phyloP scores from a whole-genome alignment of 2,888 invertebrate genomes.

The Eristalis intricaria region DNA sequence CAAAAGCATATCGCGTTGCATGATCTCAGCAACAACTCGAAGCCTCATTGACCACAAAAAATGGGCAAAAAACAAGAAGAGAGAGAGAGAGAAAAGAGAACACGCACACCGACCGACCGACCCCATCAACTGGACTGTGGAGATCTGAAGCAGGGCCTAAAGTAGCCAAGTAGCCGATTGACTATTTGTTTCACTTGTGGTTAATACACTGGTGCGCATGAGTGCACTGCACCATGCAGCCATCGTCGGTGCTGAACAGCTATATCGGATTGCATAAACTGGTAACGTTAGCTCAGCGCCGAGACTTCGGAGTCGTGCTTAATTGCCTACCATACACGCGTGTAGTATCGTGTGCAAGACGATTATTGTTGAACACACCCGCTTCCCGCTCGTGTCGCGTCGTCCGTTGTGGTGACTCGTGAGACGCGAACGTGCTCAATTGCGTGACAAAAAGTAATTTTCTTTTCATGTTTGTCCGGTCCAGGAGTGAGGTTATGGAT shows the following conservation, averaged over 20 bases:
- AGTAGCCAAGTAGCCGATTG: slow-evolving; percentile 39
- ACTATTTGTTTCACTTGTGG: slow-evolving; percentile 49
- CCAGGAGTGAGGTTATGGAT: background rate
- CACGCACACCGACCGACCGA: slow-evolving; percentile 1
- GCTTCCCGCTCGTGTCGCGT: background rate
- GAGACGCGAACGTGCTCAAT: slow-evolving; percentile 60
- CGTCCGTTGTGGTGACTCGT: background rate
- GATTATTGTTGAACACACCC: slow-evolving; percentile 24
- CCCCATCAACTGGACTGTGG: slow-evolving; percentile 8
- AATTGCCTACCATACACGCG: slow-evolving; percentile 44
- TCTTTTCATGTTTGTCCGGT: slow-evolving; percentile 22
- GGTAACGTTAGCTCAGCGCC: slow-evolving; percentile 27
- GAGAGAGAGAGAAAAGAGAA: background rate
- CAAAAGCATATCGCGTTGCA: slow-evolving; percentile 39
- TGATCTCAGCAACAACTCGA: slow-evolving; percentile 11
- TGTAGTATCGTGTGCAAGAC: slow-evolving; percentile 29
- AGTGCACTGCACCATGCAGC: slow-evolving; percentile 33
- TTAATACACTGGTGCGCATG: slow-evolving; percentile 45
- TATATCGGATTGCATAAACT: slow-evolving; percentile 55
- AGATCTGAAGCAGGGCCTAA: background rate
- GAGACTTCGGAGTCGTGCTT: slow-evolving; percentile 39
- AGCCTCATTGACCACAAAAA: slow-evolving; percentile 18
- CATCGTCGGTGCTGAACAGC: slow-evolving; percentile 4
- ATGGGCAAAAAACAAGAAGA: background rate
- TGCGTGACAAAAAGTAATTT: slow-evolving; percentile 67